Evolutionary conservation across 2,113 vertebrate species (phyloP), one percentile per base, ranked within the genome.

Genomic region (Protobothrops mucrosquamatus): DNA sequence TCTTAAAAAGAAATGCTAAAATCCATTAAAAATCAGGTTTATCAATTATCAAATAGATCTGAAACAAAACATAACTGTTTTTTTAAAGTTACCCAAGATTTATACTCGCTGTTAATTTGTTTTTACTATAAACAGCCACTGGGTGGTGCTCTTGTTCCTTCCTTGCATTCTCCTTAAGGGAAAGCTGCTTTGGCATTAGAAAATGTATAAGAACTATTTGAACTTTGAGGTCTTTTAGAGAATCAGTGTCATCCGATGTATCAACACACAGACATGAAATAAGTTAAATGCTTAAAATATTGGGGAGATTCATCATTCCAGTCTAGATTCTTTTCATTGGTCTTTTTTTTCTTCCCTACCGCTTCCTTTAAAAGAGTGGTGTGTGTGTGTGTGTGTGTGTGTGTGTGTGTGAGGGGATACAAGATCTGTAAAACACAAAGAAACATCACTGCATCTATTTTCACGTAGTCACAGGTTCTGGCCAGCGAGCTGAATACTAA

Each of bases 131-230:
- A 0, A 0, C 3, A 10, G 20, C 54, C 97, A 74, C 95, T 92
- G 88, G 96, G 96, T 95, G 96, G 93, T 93, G 87, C 52, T 92
- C 4, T 95, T 93, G 96, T 3, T 94, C 96, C 95, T 97, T 43
- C 46, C 57, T 1, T 26, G 20, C 86, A 0, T 39, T 29, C 7
- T 18, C 15, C 52, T 87, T 14, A 56, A 51, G 20, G 23, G 6
- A 89, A 87, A 23, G 29, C 11, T 57, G 55, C 12, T 87, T 87
- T 89, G 81, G 46, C 20, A 4, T 2, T 54, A 4, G 43, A 89
- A 9, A 91, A 22, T 15, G 20, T 34, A 85, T 89, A 85, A 94
- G 81, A 93, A 39, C 48, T 52, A 0, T 48, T n/a, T 59, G 0
- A 94, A 95, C 91, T 94, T 93, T 34, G 0, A 89, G 64, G 3